Evolutionary conservation across 2,888 invertebrate genomes (phyloP).

Genomic region (Nomada flava): DNA sequence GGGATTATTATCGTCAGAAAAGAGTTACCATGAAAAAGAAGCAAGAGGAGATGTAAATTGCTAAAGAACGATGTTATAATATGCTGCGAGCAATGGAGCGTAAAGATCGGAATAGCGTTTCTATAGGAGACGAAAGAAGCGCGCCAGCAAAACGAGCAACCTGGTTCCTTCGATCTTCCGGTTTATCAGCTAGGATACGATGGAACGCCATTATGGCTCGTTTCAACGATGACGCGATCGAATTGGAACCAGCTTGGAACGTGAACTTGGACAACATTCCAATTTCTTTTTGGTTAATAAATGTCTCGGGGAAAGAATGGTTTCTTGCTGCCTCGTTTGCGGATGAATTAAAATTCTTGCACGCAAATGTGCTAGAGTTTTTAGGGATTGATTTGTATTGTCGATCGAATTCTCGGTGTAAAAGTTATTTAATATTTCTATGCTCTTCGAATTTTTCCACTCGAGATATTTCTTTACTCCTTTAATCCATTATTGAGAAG

Average conservation of each 20-base stretch:
- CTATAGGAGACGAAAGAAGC: constrained; percentile 20
- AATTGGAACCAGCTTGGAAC: neutral
- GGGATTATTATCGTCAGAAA: constrained; percentile 33
- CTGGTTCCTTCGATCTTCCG: constrained; percentile 27
- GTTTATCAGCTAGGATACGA: constrained; percentile 25
- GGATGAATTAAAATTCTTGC: too few species aligned
- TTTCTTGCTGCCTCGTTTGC: too few species aligned
- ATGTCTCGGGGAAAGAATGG: too few species aligned
- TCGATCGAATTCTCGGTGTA: too few species aligned
- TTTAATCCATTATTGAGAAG: too few species aligned
- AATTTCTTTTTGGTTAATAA: neutral
- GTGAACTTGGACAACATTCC: neutral
- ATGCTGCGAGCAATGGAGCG: constrained; percentile 43
- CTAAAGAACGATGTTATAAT: constrained; percentile 45
- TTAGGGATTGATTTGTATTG: too few species aligned
- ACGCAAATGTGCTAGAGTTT: too few species aligned
- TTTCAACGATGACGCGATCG: constrained; percentile 5
- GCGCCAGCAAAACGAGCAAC: constrained; percentile 41
- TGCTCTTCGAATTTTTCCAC: too few species aligned
- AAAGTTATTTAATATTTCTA: too few species aligned
- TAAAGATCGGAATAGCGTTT: constrained; percentile 51
- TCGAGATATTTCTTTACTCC: too few species aligned
- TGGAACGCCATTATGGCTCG: neutral
- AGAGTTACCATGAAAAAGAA: constrained; percentile 41
- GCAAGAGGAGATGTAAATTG: constrained; percentile 40